These are phyloP conservation scores for Macaca nemestrina DNA, from an alignment of 2,113 vertebrate genomes.

Conservation along the genomic window DNA sequence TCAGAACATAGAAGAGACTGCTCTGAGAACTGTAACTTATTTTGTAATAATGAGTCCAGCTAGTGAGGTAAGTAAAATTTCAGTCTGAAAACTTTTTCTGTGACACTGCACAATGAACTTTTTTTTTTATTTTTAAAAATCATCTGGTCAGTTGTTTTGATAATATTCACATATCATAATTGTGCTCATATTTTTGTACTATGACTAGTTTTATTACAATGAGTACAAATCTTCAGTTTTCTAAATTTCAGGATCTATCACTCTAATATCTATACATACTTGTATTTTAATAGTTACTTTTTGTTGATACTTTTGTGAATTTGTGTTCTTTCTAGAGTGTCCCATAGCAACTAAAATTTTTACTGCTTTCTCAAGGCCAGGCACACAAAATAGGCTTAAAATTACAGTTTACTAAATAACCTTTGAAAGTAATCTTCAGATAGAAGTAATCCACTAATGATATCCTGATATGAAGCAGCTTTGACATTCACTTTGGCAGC, in stretches of 20 bases:
- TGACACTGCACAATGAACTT: not conserved
- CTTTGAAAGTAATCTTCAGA: constrained; percentile 59
- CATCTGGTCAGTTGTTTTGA: not conserved
- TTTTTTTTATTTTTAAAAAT: constrained; percentile 61
- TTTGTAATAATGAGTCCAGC: not conserved
- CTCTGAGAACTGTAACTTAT: not conserved
- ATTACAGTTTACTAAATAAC: constrained; percentile 56
- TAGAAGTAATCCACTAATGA: constrained; percentile 55
- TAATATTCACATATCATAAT: not conserved
- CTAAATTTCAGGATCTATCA: not conserved
- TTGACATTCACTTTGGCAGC: constrained; percentile 38
- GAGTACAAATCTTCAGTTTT: not conserved
- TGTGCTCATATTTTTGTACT: not conserved
- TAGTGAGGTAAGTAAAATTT: not conserved
- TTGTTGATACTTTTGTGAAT: constrained; percentile 6
- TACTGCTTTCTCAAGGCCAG: constrained; percentile 53
- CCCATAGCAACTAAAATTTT: not conserved
- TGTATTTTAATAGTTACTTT: not conserved
- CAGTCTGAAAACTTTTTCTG: not conserved
- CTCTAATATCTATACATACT: not conserved
- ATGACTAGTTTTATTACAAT: not conserved
- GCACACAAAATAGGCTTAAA: constrained; percentile 46
- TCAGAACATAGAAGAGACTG: not conserved
- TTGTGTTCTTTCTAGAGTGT: constrained; percentile 13
- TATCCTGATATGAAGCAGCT: not conserved